phyloP scores from a whole-genome alignment of 2,797 vertebrate genomes.

The Gallinago solitaria region DNA sequence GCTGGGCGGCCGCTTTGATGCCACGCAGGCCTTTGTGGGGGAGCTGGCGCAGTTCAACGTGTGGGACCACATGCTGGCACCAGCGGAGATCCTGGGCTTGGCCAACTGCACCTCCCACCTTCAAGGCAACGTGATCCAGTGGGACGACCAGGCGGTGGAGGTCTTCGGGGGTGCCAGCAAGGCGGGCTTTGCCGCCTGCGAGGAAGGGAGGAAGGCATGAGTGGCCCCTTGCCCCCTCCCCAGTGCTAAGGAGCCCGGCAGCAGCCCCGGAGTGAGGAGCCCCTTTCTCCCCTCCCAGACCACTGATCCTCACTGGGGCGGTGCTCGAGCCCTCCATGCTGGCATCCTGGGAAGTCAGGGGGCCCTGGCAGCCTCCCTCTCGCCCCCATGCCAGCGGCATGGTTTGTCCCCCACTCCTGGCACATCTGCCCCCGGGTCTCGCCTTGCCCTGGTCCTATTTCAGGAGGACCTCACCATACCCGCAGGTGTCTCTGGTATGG shows the following conservation, averaged over 20 bases:
- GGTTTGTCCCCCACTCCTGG: neutral
- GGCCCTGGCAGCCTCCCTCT: neutral
- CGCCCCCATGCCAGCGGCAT: neutral
- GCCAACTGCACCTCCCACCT: constrained; percentile 88
- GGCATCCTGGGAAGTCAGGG: neutral
- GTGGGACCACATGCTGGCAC: constrained; percentile 91
- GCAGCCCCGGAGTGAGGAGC: neutral
- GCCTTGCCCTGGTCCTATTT: neutral
- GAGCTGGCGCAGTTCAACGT: constrained; percentile 93
- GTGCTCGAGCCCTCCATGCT: fast-evolving
- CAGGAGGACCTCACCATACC: neutral
- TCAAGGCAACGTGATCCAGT: constrained; percentile 90
- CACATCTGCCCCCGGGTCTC: neutral
- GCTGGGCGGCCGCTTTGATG: constrained; percentile 92
- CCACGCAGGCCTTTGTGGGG: constrained; percentile 94
- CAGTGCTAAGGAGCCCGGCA: neutral
- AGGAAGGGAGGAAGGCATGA: constrained; percentile 80
- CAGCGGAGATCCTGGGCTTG: constrained; percentile 85
- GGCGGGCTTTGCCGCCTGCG: constrained; percentile 84
- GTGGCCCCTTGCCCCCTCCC: neutral
- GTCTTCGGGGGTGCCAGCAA: constrained; percentile 91
- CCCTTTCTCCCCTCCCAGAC: constrained; percentile 24
- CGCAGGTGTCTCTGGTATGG: fast-evolving
- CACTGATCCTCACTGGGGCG: neutral
- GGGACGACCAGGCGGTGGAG: constrained; percentile 93